phyloP scores from a whole-genome alignment of 1,140 invertebrate species.

The Melitaea cinxia region DNA sequence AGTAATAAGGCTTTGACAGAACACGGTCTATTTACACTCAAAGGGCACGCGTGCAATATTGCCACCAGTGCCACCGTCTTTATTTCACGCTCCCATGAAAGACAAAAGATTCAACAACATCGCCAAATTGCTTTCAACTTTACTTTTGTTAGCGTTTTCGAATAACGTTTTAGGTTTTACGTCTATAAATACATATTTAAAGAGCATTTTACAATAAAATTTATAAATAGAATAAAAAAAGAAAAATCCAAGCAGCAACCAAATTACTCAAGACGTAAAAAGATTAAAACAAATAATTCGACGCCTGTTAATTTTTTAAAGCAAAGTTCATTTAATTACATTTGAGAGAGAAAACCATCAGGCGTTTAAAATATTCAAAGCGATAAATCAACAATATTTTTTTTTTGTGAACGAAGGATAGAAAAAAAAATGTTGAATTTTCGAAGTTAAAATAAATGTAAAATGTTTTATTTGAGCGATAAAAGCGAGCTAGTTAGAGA shows the following conservation, averaged over 20 bases:
- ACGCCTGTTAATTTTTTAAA: not conserved
- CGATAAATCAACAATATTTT: not conserved
- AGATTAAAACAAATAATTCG: not conserved
- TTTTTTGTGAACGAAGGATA: not conserved
- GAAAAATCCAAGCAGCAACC: too few relatives aligned
- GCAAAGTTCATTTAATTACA: not conserved
- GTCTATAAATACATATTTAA: not conserved
- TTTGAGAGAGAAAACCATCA: not conserved
- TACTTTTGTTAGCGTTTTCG: not conserved
- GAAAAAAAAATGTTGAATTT: not conserved
- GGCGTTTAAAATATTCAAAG: not conserved
- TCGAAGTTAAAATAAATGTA: constrained; percentile 9
- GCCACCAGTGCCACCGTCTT: constrained; percentile 1
- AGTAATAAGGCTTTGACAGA: not conserved
- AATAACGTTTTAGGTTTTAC: not conserved
- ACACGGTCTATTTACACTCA: constrained; percentile 1
- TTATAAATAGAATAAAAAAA: too few relatives aligned
- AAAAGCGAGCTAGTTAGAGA: not conserved
- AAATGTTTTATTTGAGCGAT: constrained; percentile 4
- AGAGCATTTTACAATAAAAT: not conserved
- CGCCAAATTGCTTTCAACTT: not conserved
- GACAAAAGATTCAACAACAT: constrained; percentile 7
- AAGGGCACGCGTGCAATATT: constrained; percentile 3
- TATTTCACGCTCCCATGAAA: constrained; percentile 3
- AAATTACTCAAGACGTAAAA: not conserved